Evolutionary conservation across 1,140 invertebrate species (phyloP).

Genomic region (Orius insidiosus): DNA sequence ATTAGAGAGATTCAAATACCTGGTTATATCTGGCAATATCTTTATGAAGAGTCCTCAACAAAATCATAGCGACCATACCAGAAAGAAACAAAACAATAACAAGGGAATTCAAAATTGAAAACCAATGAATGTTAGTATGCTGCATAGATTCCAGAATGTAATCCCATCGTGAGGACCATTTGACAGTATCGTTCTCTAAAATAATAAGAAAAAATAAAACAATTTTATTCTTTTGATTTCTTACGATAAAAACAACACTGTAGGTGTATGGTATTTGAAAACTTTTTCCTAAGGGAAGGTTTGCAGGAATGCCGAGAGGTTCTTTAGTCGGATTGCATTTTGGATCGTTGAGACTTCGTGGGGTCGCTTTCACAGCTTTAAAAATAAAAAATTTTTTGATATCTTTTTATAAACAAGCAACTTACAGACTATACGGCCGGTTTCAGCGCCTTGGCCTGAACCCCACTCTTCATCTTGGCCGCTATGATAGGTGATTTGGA

Average conservation of each 20-base stretch:
- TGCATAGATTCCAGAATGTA: slow-evolving; percentile 97
- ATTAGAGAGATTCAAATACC: slow-evolving; percentile 27
- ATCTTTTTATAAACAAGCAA: slow-evolving; percentile 12
- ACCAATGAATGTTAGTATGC: slow-evolving; percentile 98
- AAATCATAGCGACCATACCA: slow-evolving; percentile 99
- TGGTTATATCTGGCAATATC: slow-evolving; percentile 98
- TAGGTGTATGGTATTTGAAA: slow-evolving; percentile 74
- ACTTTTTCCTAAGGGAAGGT: slow-evolving; percentile 31
- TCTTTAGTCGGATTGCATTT: slow-evolving; percentile 36
- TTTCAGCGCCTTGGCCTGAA: slow-evolving; percentile 48
- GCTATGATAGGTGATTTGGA: slow-evolving; percentile 84
- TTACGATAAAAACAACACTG: slow-evolving; percentile 59
- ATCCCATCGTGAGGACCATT: slow-evolving; percentile 99
- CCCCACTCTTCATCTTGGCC: slow-evolving; percentile 72
- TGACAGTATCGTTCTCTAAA: slow-evolving; percentile 59
- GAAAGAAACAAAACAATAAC: slow-evolving; percentile 81
- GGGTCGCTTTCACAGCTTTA: slow-evolving; percentile 51
- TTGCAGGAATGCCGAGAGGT: slow-evolving; percentile 47
- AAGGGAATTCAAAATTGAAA: slow-evolving; percentile 79
- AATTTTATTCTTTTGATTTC: slow-evolving; percentile 15
- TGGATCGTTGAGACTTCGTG: slow-evolving; percentile 56
- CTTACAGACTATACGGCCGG: slow-evolving; percentile 74
- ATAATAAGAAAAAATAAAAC: slow-evolving; percentile 1
- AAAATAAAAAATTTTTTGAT: slow-evolving; percentile 13
- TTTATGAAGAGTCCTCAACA: slow-evolving; percentile 90